Conservation (phyloP, 2,888 invertebrate species). For the Heliconius ethilla region DNA sequence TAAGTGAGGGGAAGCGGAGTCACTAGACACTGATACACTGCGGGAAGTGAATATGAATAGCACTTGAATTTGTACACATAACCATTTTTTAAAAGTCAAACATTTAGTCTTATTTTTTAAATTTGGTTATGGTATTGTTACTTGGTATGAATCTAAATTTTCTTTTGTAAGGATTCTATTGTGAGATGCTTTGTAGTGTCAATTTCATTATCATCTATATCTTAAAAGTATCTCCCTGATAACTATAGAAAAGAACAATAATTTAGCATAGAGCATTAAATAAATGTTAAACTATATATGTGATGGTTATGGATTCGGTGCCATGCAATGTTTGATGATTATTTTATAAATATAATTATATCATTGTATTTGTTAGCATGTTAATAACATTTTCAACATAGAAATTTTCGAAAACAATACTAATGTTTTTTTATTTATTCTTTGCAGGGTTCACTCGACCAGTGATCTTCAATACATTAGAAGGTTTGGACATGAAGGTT, state of each 20-base stretch:
- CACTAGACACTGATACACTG: too few relatives aligned
- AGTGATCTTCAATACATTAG: slow-evolving; percentile 66
- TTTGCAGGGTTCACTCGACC: slow-evolving; percentile 73
- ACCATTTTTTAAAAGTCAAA: too few relatives aligned
- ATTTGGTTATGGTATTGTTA: too few relatives aligned
- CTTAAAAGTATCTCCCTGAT: background rate
- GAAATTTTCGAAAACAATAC: background rate
- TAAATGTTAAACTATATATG: background rate
- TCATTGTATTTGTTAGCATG: background rate
- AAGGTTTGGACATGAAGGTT: slow-evolving; percentile 74
- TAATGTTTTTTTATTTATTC: slow-evolving; percentile 1
- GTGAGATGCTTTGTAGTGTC: background rate
- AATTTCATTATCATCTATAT: background rate
- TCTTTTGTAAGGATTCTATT: background rate
- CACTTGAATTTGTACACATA: too few relatives aligned
- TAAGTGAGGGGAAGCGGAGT: slow-evolving; percentile 43
- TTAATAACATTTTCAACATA: background rate
- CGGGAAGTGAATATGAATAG: too few relatives aligned
- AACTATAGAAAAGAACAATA: background rate
- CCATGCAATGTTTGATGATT: background rate
- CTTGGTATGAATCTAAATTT: background rate
- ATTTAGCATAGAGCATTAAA: background rate
- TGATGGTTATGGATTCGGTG: background rate
- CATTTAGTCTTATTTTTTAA: too few relatives aligned
- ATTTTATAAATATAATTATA: too few relatives aligned